phyloP scores from a whole-genome alignment of 2,797 vertebrate species.

The Acrossocheilus wenchowensis region DNA sequence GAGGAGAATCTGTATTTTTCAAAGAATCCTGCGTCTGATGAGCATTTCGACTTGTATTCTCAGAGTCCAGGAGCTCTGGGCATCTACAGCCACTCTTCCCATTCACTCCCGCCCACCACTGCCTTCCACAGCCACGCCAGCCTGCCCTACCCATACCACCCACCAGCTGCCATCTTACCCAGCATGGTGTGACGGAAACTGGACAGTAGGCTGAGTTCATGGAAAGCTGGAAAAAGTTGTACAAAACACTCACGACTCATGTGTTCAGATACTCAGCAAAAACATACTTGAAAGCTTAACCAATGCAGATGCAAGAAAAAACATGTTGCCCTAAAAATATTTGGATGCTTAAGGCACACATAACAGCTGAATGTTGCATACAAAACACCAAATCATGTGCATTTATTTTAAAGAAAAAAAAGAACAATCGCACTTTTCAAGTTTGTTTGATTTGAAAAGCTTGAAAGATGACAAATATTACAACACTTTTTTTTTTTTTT shows the following conservation, averaged over 20 bases:
- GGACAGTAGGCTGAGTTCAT: neutral
- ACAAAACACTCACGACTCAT: neutral
- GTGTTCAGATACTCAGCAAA: neutral
- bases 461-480: neutral
- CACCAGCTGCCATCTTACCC: conserved; percentile 63
- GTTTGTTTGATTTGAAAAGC: neutral
- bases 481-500: neutral
- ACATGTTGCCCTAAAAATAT: no score
- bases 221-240: neutral
- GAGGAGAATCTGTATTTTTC: conserved; percentile 56
- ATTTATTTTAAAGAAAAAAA: neutral
- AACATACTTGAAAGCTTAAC: neutral
- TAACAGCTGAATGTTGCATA: neutral
- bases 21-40: conserved; percentile 60
- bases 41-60: conserved; percentile 64
- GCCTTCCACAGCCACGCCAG: conserved; percentile 53
- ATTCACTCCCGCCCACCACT: conserved; percentile 57
- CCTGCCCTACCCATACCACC: conserved; percentile 62
- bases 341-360: neutral
- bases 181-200: conserved; percentile 61
- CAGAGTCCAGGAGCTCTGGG: conserved; percentile 69
- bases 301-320: neutral
- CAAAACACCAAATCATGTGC: neutral
- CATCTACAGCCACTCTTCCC: conserved; percentile 67
- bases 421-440: neutral